These are phyloP conservation scores for rabbit (Oryctolagus cuniculus) DNA, from an alignment of 2,113 vertebrate species.

Conservation along the genomic window DNA sequence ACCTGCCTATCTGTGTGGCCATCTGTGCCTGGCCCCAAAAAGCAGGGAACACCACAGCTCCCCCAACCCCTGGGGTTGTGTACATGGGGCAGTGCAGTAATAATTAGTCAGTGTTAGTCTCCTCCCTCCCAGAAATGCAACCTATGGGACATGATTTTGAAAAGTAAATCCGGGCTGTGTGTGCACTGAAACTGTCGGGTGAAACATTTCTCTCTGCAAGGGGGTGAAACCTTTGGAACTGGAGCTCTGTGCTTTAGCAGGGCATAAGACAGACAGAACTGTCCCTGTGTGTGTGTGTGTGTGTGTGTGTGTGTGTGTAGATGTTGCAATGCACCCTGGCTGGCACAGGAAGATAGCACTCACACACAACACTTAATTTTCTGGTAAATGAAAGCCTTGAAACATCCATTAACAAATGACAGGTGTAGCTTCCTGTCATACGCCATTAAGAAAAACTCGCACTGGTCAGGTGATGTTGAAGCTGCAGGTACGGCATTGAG, in stretches of 20 bases:
- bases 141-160: background rate
- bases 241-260: background rate
- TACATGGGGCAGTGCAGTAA: background rate
- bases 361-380: conserved; percentile 65
- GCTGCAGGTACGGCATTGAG: background rate
- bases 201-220: background rate
- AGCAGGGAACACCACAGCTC: background rate
- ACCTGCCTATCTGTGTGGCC: background rate
- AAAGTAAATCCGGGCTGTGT: background rate
- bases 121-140: background rate
- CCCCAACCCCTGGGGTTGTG: background rate
- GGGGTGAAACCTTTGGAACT: background rate
- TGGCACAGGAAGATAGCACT: background rate
- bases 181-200: background rate
- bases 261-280: background rate
- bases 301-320: background rate
- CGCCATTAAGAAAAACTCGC: conserved; percentile 70
- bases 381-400: conserved; percentile 66
- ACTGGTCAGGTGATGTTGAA: conserved; percentile 32
- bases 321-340: background rate
- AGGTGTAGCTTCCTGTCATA: conserved; percentile 57
- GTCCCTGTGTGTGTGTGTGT: background rate
- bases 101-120: background rate
- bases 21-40: background rate
- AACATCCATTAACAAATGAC: conserved; percentile 51